Conservation (phyloP, 1,140 invertebrate genomes). For the Atopsyche davidsoni region DNA sequence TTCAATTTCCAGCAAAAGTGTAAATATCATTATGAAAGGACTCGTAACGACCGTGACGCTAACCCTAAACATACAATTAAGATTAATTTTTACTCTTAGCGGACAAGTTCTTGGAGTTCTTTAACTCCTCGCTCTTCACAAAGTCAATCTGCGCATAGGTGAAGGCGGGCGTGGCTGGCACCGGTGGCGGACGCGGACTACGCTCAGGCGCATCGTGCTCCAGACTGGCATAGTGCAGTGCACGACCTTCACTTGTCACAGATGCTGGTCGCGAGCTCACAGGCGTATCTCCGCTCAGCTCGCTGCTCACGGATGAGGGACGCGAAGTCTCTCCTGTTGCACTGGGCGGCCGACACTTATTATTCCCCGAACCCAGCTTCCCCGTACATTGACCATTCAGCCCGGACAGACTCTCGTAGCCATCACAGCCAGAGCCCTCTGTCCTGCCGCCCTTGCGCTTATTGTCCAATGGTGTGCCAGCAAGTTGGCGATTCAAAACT, state of each 20-base stretch:
- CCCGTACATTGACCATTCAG: slow-evolving; percentile 19
- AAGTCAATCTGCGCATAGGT: slow-evolving; percentile 70
- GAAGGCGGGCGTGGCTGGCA: slow-evolving; percentile 45
- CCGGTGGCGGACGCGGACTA: slow-evolving; percentile 33
- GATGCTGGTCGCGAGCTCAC: slow-evolving; percentile 34
- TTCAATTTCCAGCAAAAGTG: background rate
- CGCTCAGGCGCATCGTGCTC: slow-evolving; percentile 47
- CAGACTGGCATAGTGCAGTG: slow-evolving; percentile 61
- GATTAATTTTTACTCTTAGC: slow-evolving; percentile 28
- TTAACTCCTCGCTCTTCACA: slow-evolving; percentile 50
- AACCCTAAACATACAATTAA: background rate
- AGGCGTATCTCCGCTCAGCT: slow-evolving; percentile 5
- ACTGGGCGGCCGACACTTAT: slow-evolving; percentile 29
- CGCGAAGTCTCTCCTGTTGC: slow-evolving; percentile 11
- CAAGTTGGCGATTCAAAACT: slow-evolving; percentile 26
- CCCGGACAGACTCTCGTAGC: slow-evolving; percentile 16
- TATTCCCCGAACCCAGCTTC: slow-evolving; percentile 33
- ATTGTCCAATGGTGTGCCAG: slow-evolving; percentile 14
- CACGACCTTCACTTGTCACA: slow-evolving; percentile 36
- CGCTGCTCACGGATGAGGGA: slow-evolving; percentile 27
- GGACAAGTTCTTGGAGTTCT: slow-evolving; percentile 27
- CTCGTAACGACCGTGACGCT: slow-evolving; percentile 3
- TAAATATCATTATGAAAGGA: too few relatives aligned
- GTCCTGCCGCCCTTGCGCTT: slow-evolving; percentile 11
- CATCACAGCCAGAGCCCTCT: too few relatives aligned